Conservation (phyloP, 1,140 invertebrate genomes). For the Brevipalpus yothersi region DNA sequence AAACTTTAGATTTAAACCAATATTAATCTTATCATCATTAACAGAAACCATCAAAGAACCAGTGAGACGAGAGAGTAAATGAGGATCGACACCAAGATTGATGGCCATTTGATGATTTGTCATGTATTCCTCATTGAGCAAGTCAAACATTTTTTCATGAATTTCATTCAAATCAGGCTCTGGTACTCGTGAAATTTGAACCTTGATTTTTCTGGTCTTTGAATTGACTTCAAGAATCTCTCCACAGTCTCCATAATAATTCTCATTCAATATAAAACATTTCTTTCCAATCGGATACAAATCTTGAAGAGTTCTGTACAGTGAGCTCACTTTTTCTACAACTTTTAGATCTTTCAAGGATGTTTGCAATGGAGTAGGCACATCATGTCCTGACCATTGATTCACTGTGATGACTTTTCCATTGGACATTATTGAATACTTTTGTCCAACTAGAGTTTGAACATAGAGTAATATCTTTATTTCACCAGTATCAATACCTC, state of each 20-base stretch:
- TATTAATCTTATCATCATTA: slow-evolving; percentile 36
- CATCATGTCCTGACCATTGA: slow-evolving; percentile 30
- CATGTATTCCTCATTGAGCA: slow-evolving; percentile 9
- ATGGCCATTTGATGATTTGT: slow-evolving; percentile 21
- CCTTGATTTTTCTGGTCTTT: slow-evolving; percentile 28
- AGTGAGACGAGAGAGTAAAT: slow-evolving; percentile 53
- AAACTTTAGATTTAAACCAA: slow-evolving; percentile 76
- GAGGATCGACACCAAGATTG: slow-evolving; percentile 32
- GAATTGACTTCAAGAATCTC: slow-evolving; percentile 24
- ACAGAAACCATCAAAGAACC: slow-evolving; percentile 40
- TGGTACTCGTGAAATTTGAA: slow-evolving; percentile 21
- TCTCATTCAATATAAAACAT: slow-evolving; percentile 49
- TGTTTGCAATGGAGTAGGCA: slow-evolving; percentile 40
- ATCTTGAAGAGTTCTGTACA: slow-evolving; percentile 32
- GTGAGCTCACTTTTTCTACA: slow-evolving; percentile 19
- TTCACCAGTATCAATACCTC: slow-evolving; percentile 41
- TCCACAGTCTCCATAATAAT: slow-evolving; percentile 50
- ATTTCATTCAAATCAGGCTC: slow-evolving; percentile 25
- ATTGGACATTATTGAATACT: slow-evolving; percentile 22
- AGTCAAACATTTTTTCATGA: slow-evolving; percentile 10
- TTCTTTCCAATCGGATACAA: slow-evolving; percentile 36
- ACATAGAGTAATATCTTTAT: slow-evolving; percentile 43
- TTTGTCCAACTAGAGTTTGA: slow-evolving; percentile 37
- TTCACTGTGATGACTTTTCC: slow-evolving; percentile 38
- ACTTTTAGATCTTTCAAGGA: slow-evolving; percentile 33